Evolutionary conservation across 2,113 vertebrate species (phyloP), one percentile per base, ranked within the genome.

Genomic region (Leptodactylus fuscus): DNA sequence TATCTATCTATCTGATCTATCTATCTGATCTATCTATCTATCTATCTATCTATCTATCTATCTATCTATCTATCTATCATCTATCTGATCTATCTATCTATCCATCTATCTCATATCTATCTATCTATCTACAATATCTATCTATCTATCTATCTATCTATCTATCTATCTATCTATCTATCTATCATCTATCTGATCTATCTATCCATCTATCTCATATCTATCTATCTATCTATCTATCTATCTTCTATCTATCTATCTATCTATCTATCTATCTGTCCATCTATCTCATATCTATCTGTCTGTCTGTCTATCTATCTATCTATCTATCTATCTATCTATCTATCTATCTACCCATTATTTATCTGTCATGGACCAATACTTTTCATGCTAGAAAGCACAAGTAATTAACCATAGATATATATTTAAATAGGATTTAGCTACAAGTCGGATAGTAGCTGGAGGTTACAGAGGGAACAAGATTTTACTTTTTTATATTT

Each of bases 401-500:
- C 1, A 67, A 81, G 36, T 67, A 78, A 82, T 70, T 71, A 82
- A 16, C 65, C 32, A 71, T 51, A 46, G 65, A 82, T 71, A 82
- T 81, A 71, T 83, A 83, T 83, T 73, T 83, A 83, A 83, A 73
- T 74, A 73, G 49, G 69, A 83, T 5, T 1, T 18, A 38, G 48
- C 41, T 38, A 44, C 71, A 24, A 73, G 49, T 32, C 48, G 38
- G 67, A 44, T 73, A 20, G 46, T 73, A 44, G 81, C 81, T 58
- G 4, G 48, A 36, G 81, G 81, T 83, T 73, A 71, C 48, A 41
- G 48, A 73, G 49, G 65, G 62, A 70, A 38, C 34, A 32, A 70
- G 41, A 53, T 81, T 41, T 81, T 70, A 29, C 80, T 49, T 44
- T 70, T 81, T 83, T 83, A 55, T 83, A 83, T 83, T 83, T 83